These are phyloP conservation scores for Archips xylosteana DNA, from an alignment of 2,888 invertebrate species.

Conservation along the genomic window DNA sequence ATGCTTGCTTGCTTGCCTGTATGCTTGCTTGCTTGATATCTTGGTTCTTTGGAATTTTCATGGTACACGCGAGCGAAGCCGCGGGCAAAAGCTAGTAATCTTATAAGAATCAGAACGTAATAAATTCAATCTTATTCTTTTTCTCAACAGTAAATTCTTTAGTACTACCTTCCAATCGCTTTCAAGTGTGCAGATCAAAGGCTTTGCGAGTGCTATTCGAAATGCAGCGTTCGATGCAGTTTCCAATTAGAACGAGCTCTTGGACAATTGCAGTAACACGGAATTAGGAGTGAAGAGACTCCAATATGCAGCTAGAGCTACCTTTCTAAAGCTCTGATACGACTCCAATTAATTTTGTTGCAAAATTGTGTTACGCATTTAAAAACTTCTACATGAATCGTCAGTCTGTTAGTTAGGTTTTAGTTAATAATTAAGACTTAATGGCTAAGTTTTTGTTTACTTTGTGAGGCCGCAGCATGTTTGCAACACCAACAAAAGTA, in stretches of 20 bases:
- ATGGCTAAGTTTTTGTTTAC: too few relatives aligned
- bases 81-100: too few relatives aligned
- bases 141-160: neutral
- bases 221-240: constrained; percentile 7
- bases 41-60: too few relatives aligned
- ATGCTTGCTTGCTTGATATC: too few relatives aligned
- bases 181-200: constrained; percentile 28
- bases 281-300: neutral
- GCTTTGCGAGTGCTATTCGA: constrained; percentile 17
- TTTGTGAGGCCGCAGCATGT: too few relatives aligned
- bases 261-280: constrained; percentile 2
- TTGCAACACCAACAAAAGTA: too few relatives aligned
- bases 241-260: constrained; percentile 30
- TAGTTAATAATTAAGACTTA: too few relatives aligned
- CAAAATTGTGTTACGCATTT: neutral
- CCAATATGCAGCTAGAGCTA: neutral
- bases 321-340: neutral
- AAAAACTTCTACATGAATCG: neutral
- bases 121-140: neutral
- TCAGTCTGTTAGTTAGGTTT: too few relatives aligned
- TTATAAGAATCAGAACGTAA: neutral
- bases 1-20: too few relatives aligned
- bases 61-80: too few relatives aligned
- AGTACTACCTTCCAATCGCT: constrained; percentile 12
- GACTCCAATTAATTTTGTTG: neutral